These are phyloP conservation scores for Melipona beecheii DNA, from an alignment of 2,888 invertebrate genomes.

Conservation along the genomic window DNA sequence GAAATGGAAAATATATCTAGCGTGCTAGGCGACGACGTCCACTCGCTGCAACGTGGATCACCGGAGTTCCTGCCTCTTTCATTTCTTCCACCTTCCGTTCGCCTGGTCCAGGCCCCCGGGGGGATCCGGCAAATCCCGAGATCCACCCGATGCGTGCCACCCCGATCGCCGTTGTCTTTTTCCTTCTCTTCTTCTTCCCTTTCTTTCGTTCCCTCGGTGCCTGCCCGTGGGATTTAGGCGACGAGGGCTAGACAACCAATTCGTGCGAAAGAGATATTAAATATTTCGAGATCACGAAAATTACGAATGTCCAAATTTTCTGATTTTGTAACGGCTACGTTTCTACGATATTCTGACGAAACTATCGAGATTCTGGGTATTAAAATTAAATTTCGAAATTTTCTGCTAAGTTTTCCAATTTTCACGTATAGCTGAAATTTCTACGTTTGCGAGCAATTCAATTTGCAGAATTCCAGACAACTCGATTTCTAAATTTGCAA, in stretches of 20 bases:
- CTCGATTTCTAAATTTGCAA: too few species aligned
- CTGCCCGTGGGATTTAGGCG: background rate
- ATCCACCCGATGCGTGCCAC: conserved; percentile 60
- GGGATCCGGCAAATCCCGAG: conserved; percentile 64
- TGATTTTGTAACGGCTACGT: too few species aligned
- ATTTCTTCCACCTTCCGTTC: conserved; percentile 52
- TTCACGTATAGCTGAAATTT: too few species aligned
- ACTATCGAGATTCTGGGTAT: too few species aligned
- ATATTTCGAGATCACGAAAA: too few species aligned
- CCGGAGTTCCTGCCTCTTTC: conserved; percentile 15
- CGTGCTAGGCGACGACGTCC: conserved; percentile 47
- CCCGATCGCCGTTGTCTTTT: conserved; percentile 47
- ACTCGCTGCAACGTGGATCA: conserved; percentile 60
- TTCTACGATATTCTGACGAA: too few species aligned
- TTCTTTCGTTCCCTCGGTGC: background rate
- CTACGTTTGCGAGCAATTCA: too few species aligned
- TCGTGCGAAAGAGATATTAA: background rate
- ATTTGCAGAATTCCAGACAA: too few species aligned
- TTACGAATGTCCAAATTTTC: too few species aligned
- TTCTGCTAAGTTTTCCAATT: too few species aligned
- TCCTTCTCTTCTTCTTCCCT: background rate
- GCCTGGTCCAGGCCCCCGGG: background rate
- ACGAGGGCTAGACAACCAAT: background rate
- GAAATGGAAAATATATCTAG: conserved; percentile 64
- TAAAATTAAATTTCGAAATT: too few species aligned